Conservation (phyloP, 2,888 invertebrate genomes). For the Amphipoea lucens region DNA sequence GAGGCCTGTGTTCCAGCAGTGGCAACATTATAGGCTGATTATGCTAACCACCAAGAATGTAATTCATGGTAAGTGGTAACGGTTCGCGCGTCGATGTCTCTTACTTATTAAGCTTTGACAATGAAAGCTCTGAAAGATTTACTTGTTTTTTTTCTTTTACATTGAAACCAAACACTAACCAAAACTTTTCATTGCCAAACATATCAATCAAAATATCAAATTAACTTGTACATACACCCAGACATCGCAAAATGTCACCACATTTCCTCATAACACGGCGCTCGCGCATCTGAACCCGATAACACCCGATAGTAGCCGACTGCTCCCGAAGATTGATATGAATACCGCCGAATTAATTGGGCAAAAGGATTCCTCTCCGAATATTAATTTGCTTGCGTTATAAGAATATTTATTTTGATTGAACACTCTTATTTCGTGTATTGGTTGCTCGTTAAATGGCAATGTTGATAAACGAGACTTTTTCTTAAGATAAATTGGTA, state of each 20-base stretch:
- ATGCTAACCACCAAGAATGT: too few relatives aligned
- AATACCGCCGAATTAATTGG: slow-evolving; percentile 61
- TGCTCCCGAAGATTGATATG: slow-evolving; percentile 56
- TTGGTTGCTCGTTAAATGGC: slow-evolving; percentile 53
- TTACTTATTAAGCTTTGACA: too few relatives aligned
- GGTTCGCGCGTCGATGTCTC: too few relatives aligned
- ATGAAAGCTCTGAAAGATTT: background rate
- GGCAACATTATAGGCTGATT: too few relatives aligned
- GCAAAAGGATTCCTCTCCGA: slow-evolving; percentile 45
- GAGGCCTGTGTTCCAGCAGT: too few relatives aligned
- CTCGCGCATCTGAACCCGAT: slow-evolving; percentile 38
- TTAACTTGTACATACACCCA: background rate
- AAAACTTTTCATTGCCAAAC: background rate
- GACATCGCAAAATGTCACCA: slow-evolving; percentile 31
- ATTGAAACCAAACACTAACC: background rate
- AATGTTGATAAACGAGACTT: slow-evolving; percentile 49
- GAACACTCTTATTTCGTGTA: slow-evolving; percentile 59
- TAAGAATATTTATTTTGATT: slow-evolving; percentile 62
- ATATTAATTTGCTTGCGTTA: slow-evolving; percentile 62
- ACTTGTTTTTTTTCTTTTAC: background rate
- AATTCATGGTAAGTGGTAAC: too few relatives aligned
- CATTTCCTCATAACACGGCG: slow-evolving; percentile 37
- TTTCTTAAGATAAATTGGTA: slow-evolving; percentile 27
- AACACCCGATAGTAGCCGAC: slow-evolving; percentile 44
- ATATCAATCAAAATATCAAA: slow-evolving; percentile 22